These are phyloP conservation scores for Hetaerina titia DNA, from an alignment of 2,888 invertebrate genomes.

Conservation along the genomic window DNA sequence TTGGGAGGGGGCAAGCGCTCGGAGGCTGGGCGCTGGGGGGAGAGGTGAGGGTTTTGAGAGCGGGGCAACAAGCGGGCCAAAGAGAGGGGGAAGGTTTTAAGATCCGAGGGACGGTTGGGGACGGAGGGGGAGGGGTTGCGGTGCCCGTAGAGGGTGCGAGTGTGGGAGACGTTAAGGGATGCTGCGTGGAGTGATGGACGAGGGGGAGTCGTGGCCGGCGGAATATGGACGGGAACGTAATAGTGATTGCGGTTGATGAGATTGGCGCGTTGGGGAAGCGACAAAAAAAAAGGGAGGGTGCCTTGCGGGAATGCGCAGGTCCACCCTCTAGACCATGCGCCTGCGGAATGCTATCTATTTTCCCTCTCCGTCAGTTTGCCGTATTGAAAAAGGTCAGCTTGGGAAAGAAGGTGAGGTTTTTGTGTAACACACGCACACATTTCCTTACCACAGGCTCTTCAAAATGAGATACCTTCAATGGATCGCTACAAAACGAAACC, in stretches of 20 bases:
- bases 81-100: neutral
- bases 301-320: neutral
- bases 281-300: neutral
- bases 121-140: neutral
- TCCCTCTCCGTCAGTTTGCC: neutral
- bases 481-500: too few species aligned
- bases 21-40: neutral
- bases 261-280: neutral
- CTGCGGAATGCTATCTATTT: neutral
- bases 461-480: too few species aligned
- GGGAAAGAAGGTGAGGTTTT: neutral
- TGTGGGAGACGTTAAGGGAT: neutral
- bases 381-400: neutral
- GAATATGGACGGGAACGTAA: neutral
- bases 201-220: neutral
- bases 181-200: slow-evolving; percentile 28
- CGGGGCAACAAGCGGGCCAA: neutral
- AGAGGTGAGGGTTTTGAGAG: neutral
- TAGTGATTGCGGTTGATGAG: slow-evolving; percentile 15
- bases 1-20: neutral
- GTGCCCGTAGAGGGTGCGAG: neutral
- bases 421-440: neutral
- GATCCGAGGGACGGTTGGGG: neutral
- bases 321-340: neutral
- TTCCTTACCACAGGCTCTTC: neutral